Evolutionary conservation across 2,888 invertebrate genomes (phyloP).

Genomic region (Nomada goodeniana): DNA sequence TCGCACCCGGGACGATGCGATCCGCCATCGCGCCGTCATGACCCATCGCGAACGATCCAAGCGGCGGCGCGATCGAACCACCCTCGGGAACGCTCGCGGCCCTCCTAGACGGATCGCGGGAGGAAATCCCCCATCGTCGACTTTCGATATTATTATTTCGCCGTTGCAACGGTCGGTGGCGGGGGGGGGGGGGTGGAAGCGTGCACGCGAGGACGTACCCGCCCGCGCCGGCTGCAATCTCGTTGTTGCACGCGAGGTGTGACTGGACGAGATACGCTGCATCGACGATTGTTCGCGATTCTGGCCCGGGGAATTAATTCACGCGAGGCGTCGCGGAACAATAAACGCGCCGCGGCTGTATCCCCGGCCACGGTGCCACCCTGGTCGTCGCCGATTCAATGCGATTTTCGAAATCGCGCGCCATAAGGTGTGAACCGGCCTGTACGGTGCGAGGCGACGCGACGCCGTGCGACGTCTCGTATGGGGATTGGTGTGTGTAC

Average conservation of each 20-base stretch:
- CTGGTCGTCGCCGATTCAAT: slow-evolving; percentile 75
- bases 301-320: slow-evolving; percentile 76
- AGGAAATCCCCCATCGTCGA: background rate
- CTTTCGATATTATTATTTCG: slow-evolving; percentile 61
- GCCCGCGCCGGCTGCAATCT: slow-evolving; percentile 66
- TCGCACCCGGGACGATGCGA: slow-evolving; percentile 31
- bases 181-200: background rate
- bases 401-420: slow-evolving; percentile 78
- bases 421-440: slow-evolving; percentile 75
- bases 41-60: background rate
- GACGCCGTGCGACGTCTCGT: slow-evolving; percentile 23
- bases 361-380: slow-evolving; percentile 63
- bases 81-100: background rate
- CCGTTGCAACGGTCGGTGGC: slow-evolving; percentile 31
- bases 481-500: slow-evolving; percentile 71
- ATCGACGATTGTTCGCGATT: slow-evolving; percentile 76
- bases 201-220: slow-evolving; percentile 35
- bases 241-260: slow-evolving; percentile 75
- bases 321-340: slow-evolving; percentile 59
- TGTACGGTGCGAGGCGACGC: slow-evolving; percentile 4
- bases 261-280: slow-evolving; percentile 75
- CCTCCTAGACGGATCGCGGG: background rate
- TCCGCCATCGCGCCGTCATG: background rate
- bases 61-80: background rate
- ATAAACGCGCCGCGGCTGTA: slow-evolving; percentile 42